Evolutionary conservation across 2,113 vertebrate species (phyloP).

Genomic region (Sprattus sprattus): DNA sequence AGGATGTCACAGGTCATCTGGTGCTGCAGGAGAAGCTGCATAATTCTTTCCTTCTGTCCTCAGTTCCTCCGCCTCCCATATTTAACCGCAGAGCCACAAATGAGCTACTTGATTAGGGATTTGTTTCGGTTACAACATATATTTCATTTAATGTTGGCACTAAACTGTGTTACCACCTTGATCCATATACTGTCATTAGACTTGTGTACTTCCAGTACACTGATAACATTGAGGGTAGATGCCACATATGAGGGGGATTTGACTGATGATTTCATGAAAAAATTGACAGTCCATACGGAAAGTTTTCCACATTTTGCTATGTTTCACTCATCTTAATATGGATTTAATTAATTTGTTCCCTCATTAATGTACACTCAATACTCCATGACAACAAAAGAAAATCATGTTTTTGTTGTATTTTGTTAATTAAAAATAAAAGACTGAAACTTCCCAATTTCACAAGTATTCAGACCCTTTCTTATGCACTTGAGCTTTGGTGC

Average conservation of each 20-base stretch:
- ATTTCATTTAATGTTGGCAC: conserved; percentile 19
- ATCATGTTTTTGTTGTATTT: no score
- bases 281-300: no score
- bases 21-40: conserved; percentile 13
- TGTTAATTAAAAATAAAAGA: no score
- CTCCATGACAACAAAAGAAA: no score
- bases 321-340: no score
- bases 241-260: neutral
- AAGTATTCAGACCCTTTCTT: no score
- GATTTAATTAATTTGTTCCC: no score
- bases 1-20: conserved; percentile 31
- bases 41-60: conserved; percentile 23
- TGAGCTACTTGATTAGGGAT: neutral
- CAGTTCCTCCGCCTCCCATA: neutral
- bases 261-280: neutral
- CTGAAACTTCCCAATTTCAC: no score
- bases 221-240: neutral
- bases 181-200: neutral
- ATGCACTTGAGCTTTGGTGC: no score
- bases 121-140: neutral
- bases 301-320: no score
- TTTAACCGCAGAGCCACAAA: conserved; percentile 16
- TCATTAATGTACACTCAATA: no score
- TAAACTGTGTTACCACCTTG: neutral
- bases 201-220: neutral